phyloP scores from a whole-genome alignment of 2,113 vertebrate genomes.

The Oncorhynchus mykiss region DNA sequence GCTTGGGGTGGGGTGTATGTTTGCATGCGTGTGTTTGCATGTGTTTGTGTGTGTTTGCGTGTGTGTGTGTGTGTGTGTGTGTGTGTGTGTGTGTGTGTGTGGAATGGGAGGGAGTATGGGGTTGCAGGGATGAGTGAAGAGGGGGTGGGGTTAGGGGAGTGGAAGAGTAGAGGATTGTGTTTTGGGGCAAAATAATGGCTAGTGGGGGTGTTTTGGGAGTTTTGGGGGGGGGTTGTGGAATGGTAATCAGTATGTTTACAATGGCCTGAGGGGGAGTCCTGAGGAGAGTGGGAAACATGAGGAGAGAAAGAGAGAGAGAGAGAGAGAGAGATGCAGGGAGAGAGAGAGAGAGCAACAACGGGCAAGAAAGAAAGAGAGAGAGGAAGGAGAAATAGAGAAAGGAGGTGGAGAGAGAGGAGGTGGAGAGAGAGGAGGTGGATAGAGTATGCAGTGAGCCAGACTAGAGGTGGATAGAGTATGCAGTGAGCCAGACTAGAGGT shows the following conservation, averaged over 20 bases:
- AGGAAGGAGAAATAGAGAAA: not conserved
- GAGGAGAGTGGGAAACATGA: conserved; percentile 23
- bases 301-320: not conserved
- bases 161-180: not conserved
- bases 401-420: conserved; percentile 1
- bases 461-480: too few relatives aligned
- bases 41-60: fast-evolving
- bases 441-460: too few relatives aligned
- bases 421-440: not conserved
- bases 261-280: conserved; percentile 55
- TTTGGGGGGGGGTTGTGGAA: conserved; percentile 60
- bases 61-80: too few relatives aligned
- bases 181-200: conserved; percentile 19
- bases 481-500: too few relatives aligned
- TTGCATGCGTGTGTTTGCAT: not conserved
- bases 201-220: conserved; percentile 44
- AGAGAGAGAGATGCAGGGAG: not conserved
- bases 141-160: not conserved
- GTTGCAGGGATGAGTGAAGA: conserved; percentile 44
- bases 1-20: not conserved
- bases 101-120: not conserved
- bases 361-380: conserved; percentile 1
- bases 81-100: too few relatives aligned
- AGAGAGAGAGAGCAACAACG: not conserved
- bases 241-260: conserved; percentile 63